Conservation (phyloP, 1,140 invertebrate species). For the Periplaneta americana region DNA sequence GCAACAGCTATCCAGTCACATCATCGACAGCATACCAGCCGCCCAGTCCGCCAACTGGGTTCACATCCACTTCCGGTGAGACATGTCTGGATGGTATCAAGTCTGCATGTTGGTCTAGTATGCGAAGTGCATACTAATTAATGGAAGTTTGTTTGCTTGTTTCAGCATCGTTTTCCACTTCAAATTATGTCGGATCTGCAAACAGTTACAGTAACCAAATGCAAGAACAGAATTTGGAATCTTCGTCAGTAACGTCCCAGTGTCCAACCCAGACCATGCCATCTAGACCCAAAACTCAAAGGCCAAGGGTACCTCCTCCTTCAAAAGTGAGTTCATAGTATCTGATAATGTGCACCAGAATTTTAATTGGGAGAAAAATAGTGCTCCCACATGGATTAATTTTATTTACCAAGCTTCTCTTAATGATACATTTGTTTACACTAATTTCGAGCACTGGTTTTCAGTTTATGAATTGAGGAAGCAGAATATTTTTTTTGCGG, state of each 20-base stretch:
- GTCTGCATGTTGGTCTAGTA: background rate
- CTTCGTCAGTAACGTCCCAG: background rate
- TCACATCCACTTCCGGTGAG: conserved; percentile 17
- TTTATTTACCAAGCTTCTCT: background rate
- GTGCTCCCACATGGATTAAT: background rate
- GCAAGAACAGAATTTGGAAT: conserved; percentile 18
- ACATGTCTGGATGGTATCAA: background rate
- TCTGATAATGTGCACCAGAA: too few relatives aligned
- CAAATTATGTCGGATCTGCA: conserved; percentile 20
- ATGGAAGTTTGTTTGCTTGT: background rate
- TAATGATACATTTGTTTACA: too few relatives aligned
- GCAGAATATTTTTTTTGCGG: too few relatives aligned
- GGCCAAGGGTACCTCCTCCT: conserved; percentile 80
- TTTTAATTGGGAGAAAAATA: too few relatives aligned
- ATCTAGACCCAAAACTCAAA: conserved; percentile 60
- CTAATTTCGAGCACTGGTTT: too few relatives aligned
- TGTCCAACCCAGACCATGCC: conserved; percentile 30
- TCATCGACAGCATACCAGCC: conserved; percentile 18
- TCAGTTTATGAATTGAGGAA: too few relatives aligned
- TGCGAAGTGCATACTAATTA: background rate
- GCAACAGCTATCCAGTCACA: conserved; percentile 16
- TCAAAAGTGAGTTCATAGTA: conserved; percentile 78
- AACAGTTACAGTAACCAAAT: conserved; percentile 25
- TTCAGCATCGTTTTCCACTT: conserved; percentile 21
- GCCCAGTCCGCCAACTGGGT: conserved; percentile 17